Conservation (phyloP, 2,888 invertebrate species). For the Hirtodrosophila alboralis region DNA sequence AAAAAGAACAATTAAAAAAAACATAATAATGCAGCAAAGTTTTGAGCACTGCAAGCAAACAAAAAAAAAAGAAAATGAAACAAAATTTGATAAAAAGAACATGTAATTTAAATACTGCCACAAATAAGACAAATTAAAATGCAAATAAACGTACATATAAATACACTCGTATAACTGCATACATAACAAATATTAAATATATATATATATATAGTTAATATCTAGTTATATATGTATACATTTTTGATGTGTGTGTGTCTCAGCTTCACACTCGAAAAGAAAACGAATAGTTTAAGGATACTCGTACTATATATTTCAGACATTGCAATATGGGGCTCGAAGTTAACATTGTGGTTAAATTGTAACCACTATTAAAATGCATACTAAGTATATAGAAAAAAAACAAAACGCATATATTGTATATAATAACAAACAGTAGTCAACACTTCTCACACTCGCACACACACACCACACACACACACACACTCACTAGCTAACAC, state of each 20-base stretch:
- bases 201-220: conserved; percentile 42
- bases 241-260: conserved; percentile 42
- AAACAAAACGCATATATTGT: conserved; percentile 47
- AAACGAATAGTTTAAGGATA: conserved; percentile 62
- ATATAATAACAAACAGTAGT: conserved; percentile 38
- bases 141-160: conserved; percentile 46
- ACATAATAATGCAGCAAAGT: conserved; percentile 18
- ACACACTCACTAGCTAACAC: conserved; percentile 29
- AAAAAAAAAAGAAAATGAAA: conserved; percentile 20
- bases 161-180: conserved; percentile 32
- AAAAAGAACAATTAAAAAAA: conserved; percentile 3
- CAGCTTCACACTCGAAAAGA: conserved; percentile 25
- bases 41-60: conserved; percentile 17
- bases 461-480: conserved; percentile 28
- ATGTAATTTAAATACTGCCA: conserved; percentile 81
- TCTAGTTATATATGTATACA: conserved; percentile 34
- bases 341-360: conserved; percentile 83
- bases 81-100: conserved; percentile 46
- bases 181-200: conserved; percentile 22
- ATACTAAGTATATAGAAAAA: conserved; percentile 27
- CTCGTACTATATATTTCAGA: conserved; percentile 53
- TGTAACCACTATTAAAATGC: conserved; percentile 49
- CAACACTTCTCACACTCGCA: conserved; percentile 28
- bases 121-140: conserved; percentile 72
- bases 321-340: conserved; percentile 80